Percentiles rank a stretch among this genome's conserved stretches.
Conservation (phyloP, 2,888 invertebrate species). For the Mermis nigrescens region DNA sequence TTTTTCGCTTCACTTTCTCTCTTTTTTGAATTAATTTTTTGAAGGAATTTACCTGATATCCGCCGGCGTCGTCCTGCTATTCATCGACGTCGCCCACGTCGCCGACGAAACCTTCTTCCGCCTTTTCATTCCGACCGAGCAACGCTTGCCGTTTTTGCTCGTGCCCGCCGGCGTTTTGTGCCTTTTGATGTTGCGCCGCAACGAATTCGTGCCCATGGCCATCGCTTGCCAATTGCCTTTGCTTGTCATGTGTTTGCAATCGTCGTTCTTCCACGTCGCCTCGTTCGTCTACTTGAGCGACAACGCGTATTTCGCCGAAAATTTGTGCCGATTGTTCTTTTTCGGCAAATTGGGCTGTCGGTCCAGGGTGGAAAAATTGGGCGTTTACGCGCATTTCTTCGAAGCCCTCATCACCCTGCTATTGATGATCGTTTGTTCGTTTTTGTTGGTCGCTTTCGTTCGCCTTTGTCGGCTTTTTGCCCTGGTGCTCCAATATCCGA, state of each 20-base stretch:
- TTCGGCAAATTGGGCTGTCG: background rate
- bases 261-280: conserved; percentile 7
- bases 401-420: conserved; percentile 4
- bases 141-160: conserved; percentile 9
- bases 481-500: background rate
- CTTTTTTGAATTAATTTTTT: too few species aligned
- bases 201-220: background rate
- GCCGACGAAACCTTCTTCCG: conserved; percentile 6
- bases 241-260: background rate
- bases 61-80: background rate
- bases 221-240: background rate
- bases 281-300: conserved; percentile 8
- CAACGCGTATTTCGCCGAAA: conserved; percentile 7
- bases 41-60: background rate
- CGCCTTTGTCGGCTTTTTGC: background rate
- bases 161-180: background rate
- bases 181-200: background rate
- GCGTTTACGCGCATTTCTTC: conserved; percentile 5
- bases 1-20: too few species aligned
- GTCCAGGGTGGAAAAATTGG: background rate
- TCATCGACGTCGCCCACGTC: conserved; percentile 5
- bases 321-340: conserved; percentile 10
- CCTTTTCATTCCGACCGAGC: conserved; percentile 11
- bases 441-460: background rate
- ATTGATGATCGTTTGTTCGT: background rate